Evolutionary conservation across 2,888 invertebrate genomes (phyloP), one percentile per base, ranked within the genome.

Genomic region (Microdon myrmicae): DNA sequence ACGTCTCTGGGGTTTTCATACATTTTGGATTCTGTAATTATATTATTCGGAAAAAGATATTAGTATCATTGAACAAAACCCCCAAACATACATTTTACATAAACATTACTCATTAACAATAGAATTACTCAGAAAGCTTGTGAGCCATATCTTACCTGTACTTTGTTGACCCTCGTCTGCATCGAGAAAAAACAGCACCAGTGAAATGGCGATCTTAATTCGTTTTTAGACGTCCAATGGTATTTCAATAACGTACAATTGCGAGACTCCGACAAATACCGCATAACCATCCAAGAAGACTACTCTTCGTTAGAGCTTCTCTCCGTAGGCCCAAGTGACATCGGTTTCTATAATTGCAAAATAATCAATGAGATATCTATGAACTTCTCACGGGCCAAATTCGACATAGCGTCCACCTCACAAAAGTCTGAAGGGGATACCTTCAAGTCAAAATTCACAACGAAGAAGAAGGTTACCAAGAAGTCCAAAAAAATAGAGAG

Each of bases 281-380:
- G 86, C 73, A 85, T 94, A 66, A 83, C 85, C 71, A 87, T 89
- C 67, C 83, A 85, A 71, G 89, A 91, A 51, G 85, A 87, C 61
- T 86, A 82, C 71, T 88, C 92, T 1, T 82, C 84, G n/a, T 84
- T 90, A 68, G 87, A 84, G 16, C 86, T 94, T 60, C 80, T 82
- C 45, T 85, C 84, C 71, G 87, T 84, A 0, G 83, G 82, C 1
- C 83, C 83, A 58, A 86, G 86, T 47, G 84, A 89, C 72, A 86
- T 86, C 69, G 95, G 92, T 16, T 85, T 83, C 43, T 95, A 94
- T 72, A 85, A 86, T 69, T 94, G 94, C 76, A 92, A 92, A 80
- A 90, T 93, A 6, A 86, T 88, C 9, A 95, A 94, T 76, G 90
- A 91, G 71, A 87, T 91, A 54, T 94, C 94, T 35, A 85, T 89